Percentiles rank a stretch among this genome's conserved stretches.
Conservation (phyloP, 2,113 vertebrate genomes). For the Capreolus pygargus region DNA sequence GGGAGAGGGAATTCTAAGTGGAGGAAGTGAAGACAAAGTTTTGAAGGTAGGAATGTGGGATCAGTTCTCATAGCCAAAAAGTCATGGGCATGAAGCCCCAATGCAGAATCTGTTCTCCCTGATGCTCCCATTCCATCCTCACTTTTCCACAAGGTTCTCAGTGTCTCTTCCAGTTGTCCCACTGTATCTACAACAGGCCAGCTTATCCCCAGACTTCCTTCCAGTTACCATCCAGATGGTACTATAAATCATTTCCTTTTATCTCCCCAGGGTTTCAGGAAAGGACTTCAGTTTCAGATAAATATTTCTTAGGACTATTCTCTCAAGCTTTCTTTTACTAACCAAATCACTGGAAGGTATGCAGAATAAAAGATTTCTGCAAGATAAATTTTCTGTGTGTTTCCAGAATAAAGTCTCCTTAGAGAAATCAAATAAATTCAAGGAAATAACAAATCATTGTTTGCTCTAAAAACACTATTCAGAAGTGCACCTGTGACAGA, state of each 20-base stretch:
- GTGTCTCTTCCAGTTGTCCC: neutral
- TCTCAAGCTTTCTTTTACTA: neutral
- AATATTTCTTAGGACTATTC: neutral
- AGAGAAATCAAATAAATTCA: slow-evolving; percentile 23
- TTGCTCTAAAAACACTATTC: slow-evolving; percentile 21
- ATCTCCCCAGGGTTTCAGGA: neutral
- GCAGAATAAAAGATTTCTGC: neutral
- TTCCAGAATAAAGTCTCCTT: slow-evolving; percentile 21
- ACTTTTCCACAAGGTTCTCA: neutral
- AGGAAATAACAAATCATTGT: slow-evolving; percentile 21
- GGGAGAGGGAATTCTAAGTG: neutral
- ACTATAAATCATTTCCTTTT: neutral
- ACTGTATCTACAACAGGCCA: neutral
- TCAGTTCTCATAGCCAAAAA: neutral
- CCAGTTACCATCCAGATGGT: neutral
- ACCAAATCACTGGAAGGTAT: neutral
- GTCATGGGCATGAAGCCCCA: neutral
- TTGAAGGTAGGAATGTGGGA: neutral
- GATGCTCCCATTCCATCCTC: neutral
- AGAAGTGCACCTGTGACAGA: neutral
- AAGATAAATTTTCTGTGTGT: neutral
- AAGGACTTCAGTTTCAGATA: neutral
- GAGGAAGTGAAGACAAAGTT: neutral
- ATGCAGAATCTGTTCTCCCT: neutral
- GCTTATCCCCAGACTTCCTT: neutral